phyloP scores from a whole-genome alignment of 2,113 vertebrate genomes.

The Thinocorus orbignyianus region DNA sequence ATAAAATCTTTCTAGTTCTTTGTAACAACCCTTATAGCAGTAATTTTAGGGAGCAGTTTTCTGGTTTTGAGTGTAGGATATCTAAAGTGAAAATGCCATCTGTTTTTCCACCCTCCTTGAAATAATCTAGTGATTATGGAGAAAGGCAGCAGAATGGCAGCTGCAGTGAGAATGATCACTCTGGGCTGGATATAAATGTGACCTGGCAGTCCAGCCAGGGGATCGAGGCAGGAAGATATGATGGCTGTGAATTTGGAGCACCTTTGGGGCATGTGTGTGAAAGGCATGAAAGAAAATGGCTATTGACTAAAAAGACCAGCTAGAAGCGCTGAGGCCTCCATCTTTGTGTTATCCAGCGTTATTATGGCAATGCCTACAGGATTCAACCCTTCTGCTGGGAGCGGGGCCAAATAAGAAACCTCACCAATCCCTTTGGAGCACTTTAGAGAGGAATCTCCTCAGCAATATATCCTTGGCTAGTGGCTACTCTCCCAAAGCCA shows the following conservation, averaged over 20 bases:
- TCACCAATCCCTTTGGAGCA: background rate
- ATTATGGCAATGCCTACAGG: background rate
- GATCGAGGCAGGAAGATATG: background rate
- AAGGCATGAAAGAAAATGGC: background rate
- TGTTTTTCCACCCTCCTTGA: background rate
- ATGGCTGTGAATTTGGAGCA: background rate
- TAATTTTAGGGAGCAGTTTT: background rate
- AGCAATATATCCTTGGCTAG: background rate
- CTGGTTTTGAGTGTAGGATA: background rate
- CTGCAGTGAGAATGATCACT: background rate
- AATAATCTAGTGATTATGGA: background rate
- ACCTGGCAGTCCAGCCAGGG: background rate
- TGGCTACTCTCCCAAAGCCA: background rate
- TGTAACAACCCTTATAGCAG: background rate
- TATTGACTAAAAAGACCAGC: background rate
- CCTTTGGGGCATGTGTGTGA: background rate
- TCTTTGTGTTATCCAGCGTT: rapidly evolving
- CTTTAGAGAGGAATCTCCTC: background rate
- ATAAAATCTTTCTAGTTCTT: background rate
- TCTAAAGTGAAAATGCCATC: background rate
- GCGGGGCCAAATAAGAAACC: background rate
- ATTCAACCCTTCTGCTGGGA: background rate
- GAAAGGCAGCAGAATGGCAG: background rate
- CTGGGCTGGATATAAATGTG: background rate
- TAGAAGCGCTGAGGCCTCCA: background rate